Base-by-base conservation (phyloP, 2,888 invertebrate species). In the Metellina segmentata region DNA sequence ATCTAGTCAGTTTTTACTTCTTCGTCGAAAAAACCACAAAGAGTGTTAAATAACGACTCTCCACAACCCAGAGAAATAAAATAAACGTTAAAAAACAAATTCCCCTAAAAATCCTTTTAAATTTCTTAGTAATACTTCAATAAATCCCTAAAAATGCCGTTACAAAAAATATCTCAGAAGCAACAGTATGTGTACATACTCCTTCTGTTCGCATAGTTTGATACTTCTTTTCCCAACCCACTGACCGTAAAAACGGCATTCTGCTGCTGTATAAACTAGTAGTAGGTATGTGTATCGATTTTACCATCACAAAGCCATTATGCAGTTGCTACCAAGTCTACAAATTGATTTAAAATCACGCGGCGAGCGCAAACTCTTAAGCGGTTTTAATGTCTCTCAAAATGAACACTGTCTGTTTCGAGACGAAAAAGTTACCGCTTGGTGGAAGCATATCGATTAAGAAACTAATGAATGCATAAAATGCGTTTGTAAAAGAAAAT, bases 231-330 rank as follows among this genome's bases (percentile, higher is more conserved):
- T n/a, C 78, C 52, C n/a, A 52, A 16, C 61, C 16, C 78, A 85
- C 20, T 82, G 82, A 82, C 71, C 82, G 82, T 61, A 75, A 74
- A 85, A 72, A 75, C 16, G n/a, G 53, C 19, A 20, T 85, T 85
- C 61, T 53, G 74, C 53, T 74, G 13, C 49, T 52, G n/a, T 16
- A 61, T 61, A 61, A 71, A 72, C 87, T 79, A 52, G 51, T 81
- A 78, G 81, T 74, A 81, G 72, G 79, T 71, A 34, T 72, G 53
- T 53, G 79, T 81, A 87, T 87, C 71, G 87, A 87, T 87, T 87
- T 87, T 87, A 53, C 87, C 87, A 87, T 87, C 87, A 87, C 87
- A 87, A 87, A 87, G 79, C 87, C 87, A 87, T 87, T 87, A 87
- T 81, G 87, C 79, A 87, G 87, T 34, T 72, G 71, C 72, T 69